Percentiles rank a stretch among this genome's conserved stretches.
Conservation (phyloP, 2,797 vertebrate species). For the Mergus octosetaceus region DNA sequence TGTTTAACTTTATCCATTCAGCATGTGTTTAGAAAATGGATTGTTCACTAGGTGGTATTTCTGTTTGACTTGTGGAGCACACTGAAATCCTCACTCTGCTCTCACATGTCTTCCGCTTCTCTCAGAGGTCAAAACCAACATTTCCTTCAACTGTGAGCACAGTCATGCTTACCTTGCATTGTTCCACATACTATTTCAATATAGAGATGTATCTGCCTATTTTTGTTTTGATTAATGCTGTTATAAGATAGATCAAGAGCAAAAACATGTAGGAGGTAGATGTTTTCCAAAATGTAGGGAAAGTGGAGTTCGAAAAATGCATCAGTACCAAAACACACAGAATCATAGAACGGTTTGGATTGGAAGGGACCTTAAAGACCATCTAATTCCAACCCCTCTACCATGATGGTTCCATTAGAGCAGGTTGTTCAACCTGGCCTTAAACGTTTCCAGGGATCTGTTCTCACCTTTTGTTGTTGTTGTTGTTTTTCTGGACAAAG, state of each 20-base stretch:
- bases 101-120: background rate
- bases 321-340: background rate
- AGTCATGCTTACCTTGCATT: background rate
- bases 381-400: too few species aligned
- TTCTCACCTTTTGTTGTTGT: background rate
- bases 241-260: background rate
- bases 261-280: background rate
- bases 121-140: background rate
- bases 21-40: background rate
- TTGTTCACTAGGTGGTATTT: background rate
- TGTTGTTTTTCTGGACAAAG: background rate
- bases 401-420: too few species aligned
- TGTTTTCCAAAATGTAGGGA: background rate
- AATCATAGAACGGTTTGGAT: background rate
- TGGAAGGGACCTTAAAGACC: too few species aligned
- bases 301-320: background rate
- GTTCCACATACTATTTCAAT: background rate
- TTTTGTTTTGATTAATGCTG: background rate
- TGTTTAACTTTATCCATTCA: background rate
- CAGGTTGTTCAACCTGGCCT: too few species aligned
- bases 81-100: background rate
- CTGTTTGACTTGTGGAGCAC: background rate
- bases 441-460: background rate
- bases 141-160: background rate
- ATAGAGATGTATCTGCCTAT: background rate